phyloP scores from a whole-genome alignment of 2,888 invertebrate species.

The Mystacides longicornis region DNA sequence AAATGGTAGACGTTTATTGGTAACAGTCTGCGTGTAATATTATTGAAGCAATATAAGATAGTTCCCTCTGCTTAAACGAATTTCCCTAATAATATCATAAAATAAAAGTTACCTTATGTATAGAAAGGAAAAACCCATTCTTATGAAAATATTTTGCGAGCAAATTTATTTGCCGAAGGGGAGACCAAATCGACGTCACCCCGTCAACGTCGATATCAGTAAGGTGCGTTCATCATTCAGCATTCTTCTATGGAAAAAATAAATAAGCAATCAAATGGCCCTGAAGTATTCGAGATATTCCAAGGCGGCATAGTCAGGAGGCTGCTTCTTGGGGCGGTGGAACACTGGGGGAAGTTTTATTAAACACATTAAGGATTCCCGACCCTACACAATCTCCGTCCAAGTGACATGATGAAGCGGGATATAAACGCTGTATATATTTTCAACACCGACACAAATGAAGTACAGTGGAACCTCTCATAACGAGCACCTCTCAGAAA shows the following conservation, averaged over 20 bases:
- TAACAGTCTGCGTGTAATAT: too few relatives aligned
- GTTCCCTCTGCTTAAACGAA: too few relatives aligned
- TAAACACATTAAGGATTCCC: conserved; percentile 25
- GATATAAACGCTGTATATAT: background rate
- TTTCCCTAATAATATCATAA: background rate
- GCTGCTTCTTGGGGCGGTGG: conserved; percentile 13
- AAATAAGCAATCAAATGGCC: conserved; percentile 10
- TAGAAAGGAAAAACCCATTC: background rate
- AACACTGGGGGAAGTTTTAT: conserved; percentile 23
- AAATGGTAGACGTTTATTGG: too few relatives aligned
- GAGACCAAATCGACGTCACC: background rate
- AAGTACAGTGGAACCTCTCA: too few relatives aligned
- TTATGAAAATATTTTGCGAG: background rate
- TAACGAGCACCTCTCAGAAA: too few relatives aligned
- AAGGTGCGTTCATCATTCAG: background rate
- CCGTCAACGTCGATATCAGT: background rate
- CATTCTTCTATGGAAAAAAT: conserved; percentile 5
- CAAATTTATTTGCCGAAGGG: background rate
- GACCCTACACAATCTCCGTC: conserved; percentile 22
- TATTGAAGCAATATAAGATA: too few relatives aligned
- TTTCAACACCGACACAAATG: too few relatives aligned
- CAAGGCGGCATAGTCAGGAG: conserved; percentile 16
- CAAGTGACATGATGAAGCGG: conserved; percentile 17
- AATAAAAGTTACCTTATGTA: background rate
- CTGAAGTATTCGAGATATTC: conserved; percentile 12